A percentile compares a stretch with the other conserved stretches of the same genome.
phyloP scores from a whole-genome alignment of 2,888 invertebrate species.

The Cristatella mucedo region DNA sequence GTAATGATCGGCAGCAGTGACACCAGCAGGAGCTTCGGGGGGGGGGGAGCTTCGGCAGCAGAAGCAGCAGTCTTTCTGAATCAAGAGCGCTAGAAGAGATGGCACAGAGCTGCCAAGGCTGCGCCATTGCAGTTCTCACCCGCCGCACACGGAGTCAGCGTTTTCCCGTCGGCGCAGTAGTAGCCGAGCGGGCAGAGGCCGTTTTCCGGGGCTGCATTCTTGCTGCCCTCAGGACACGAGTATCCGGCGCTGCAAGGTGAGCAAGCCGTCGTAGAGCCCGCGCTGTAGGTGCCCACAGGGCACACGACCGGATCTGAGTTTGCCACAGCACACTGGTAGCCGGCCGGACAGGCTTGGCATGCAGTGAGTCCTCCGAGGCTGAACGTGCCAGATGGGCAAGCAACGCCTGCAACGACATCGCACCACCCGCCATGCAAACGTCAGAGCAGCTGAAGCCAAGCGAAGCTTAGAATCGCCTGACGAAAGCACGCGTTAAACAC shows the following conservation, averaged over 20 bases:
- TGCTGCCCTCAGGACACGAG: slow-evolving; percentile 14
- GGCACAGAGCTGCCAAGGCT: too few species aligned
- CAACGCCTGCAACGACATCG: slow-evolving; percentile 18
- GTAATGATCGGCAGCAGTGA: too few species aligned
- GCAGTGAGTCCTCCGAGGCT: slow-evolving; percentile 23
- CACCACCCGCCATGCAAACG: too few species aligned
- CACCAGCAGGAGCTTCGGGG: too few species aligned
- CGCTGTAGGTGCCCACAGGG: slow-evolving; percentile 19
- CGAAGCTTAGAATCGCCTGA: too few species aligned
- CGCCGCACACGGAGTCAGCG: slow-evolving; percentile 21
- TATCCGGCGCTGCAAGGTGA: slow-evolving; percentile 11
- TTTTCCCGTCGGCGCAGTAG: slow-evolving; percentile 25
- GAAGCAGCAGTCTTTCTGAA: too few species aligned
- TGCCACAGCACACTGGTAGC: slow-evolving; percentile 20
- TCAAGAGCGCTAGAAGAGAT: background rate
- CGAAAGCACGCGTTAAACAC: too few species aligned
- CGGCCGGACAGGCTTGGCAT: slow-evolving; percentile 26
- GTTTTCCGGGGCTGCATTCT: slow-evolving; percentile 17
- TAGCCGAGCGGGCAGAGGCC: slow-evolving; percentile 24
- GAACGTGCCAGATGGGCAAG: slow-evolving; percentile 23
- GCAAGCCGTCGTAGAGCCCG: slow-evolving; percentile 12
- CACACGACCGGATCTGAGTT: slow-evolving; percentile 20
- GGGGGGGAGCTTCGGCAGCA: too few species aligned
- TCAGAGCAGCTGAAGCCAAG: too few species aligned
- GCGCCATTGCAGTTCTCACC: background rate